A percentile compares a stretch with the other conserved stretches of the same genome.
These are phyloP conservation scores for Incurvaria masculella DNA, from an alignment of 2,888 invertebrate genomes.

Conservation along the genomic window DNA sequence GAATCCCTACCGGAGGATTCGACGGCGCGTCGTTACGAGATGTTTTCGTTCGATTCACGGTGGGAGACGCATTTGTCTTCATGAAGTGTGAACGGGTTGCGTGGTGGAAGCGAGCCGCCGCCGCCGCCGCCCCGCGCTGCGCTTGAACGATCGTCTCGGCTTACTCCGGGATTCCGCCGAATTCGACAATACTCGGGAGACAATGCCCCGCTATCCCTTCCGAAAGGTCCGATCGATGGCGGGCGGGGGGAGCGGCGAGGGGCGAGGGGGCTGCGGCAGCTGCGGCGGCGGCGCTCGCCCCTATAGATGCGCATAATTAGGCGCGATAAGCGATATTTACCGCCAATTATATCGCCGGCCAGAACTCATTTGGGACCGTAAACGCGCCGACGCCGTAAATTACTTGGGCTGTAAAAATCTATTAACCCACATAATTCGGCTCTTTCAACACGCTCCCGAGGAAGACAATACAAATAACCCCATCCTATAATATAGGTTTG, in stretches of 20 bases:
- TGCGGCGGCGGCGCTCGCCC: not conserved
- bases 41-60: not conserved
- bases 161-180: not conserved
- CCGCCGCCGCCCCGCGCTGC: not conserved
- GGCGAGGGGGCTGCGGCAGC: not conserved
- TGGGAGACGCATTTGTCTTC: too few species aligned
- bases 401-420: constrained; percentile 48
- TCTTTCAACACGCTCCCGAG: not conserved
- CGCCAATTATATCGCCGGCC: constrained; percentile 30
- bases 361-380: not conserved
- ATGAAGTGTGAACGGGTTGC: not conserved
- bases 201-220: not conserved
- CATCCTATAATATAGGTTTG: too few species aligned
- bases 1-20: not conserved
- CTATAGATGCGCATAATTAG: constrained; percentile 30
- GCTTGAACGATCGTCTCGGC: not conserved
- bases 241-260: too few species aligned
- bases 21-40: not conserved
- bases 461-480: not conserved
- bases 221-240: not conserved
- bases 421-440: constrained; percentile 26
- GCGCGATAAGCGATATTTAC: constrained; percentile 38
- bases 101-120: not conserved
- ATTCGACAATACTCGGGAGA: not conserved
- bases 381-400: constrained; percentile 36